Percentiles rank a stretch among this genome's conserved stretches.
Conservation (phyloP, 2,113 vertebrate genomes). For the Channa argus region DNA sequence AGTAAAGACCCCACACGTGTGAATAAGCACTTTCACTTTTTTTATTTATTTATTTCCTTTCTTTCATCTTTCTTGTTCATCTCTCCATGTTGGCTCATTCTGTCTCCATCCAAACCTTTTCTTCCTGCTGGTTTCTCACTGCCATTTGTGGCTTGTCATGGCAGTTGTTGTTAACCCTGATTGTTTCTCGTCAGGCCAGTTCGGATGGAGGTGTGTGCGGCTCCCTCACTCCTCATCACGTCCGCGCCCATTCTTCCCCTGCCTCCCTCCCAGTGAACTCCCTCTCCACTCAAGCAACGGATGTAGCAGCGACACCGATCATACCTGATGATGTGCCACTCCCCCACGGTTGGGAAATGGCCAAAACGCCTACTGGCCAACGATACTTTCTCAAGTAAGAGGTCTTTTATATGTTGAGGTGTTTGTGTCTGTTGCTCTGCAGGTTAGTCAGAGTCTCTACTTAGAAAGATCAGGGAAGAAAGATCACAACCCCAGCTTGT, state of each 20-base stretch:
- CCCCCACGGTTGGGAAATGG: constrained; percentile 97
- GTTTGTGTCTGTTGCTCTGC: constrained; percentile 31
- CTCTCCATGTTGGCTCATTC: not conserved
- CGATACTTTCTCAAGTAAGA: constrained; percentile 96
- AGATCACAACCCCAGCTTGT: not conserved
- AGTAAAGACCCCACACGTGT: not conserved
- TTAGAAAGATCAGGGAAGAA: not conserved
- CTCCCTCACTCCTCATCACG: constrained; percentile 90
- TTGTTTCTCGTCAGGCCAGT: constrained; percentile 87
- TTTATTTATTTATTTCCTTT: not conserved
- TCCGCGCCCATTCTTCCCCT: constrained; percentile 94
- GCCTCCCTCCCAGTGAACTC: constrained; percentile 86
- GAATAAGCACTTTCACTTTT: constrained; percentile 4
- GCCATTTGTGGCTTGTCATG: constrained; percentile 22
- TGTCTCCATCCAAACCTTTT: constrained; percentile 11
- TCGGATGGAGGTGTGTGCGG: constrained; percentile 91
- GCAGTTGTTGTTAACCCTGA: constrained; percentile 57
- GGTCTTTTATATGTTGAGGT: constrained; percentile 57
- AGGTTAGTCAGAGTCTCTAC: constrained; percentile 19
- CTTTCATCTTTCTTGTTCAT: not conserved
- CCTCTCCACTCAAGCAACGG: constrained; percentile 86
- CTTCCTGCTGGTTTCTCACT: constrained; percentile 37
- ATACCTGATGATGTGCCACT: constrained; percentile 93
- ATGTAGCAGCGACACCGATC: constrained; percentile 83
- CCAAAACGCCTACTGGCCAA: constrained; percentile 94